Evolutionary conservation across 2,797 vertebrate genomes (phyloP), one percentile per base, ranked within the genome.

Genomic region (Anolis apletophallus): DNA sequence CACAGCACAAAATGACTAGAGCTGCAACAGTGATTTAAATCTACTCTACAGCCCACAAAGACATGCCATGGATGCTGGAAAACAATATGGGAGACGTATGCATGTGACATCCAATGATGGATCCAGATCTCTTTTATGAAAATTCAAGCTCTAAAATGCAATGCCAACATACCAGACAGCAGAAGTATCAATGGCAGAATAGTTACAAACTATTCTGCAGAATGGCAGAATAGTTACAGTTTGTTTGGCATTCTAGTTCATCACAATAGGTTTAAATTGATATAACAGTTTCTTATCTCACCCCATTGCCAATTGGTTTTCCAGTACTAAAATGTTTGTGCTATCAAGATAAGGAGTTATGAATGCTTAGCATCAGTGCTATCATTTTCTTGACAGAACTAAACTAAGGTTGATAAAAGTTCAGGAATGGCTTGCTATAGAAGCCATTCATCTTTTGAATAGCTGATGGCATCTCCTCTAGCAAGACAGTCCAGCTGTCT

Each of bases 61-160:
- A 73, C 21, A 61, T 11, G 7, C 59, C 59, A 12, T 9, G 2
- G 59, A 23, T 21, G 23, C 19, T 23, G 21, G 59, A 61, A 61
- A 61, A 61, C 59, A 59, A 59, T 23, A 23, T 59, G 57, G 57
- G 23, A 59, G 19, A 57, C 17, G n/a, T 46, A 61, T 8, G 29
- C 6, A 46, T 46, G 17, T n/a, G 36, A 64, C 50, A 21, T 2
- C 9, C 36, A 32, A 57, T 36, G 73, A 40, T 34, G 5, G 57
- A 21, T 84, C n/a, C 19, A 84, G 57, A 64, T 84, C 40, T 50
- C 36, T 57, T 64, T n/a, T 73, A 54, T 83, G 50, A 61, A 46
- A 73, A 17, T 34, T 21, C 36, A 55, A 50, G 61, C 36, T 61
- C 1, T 61, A 74, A 59, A 32, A 50, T 61, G 26, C 34, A 40